Base-by-base conservation (phyloP, 2,888 invertebrate species). In the Muschampia plurimacula region DNA sequence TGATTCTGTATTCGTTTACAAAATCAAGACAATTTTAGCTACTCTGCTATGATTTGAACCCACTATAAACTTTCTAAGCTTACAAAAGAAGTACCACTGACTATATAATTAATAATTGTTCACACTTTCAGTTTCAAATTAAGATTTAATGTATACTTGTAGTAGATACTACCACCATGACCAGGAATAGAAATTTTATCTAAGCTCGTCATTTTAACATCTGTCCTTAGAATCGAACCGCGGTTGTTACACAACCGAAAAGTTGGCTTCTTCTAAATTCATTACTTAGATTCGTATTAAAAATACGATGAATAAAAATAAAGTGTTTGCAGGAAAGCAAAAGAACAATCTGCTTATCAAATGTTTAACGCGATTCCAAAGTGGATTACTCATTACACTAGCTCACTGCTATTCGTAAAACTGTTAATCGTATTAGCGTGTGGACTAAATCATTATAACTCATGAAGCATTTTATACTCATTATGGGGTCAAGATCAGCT, bases 391-490 rank as follows among this genome's bases (percentile, higher is more conserved):
- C 85, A 84, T 75, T 74, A 76, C 71, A 76, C 80, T 82, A 79
- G 80, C 81, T 82, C 82, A 85, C 76, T 76, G 79, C 76, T 76
- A 77, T 79, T 83, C 76, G 81, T 80, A 79, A 83, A 84, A 84
- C 82, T 81, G 86, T 82, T 90, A 89, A 91, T 89, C 84, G 78
- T 75, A 84, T 91, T 90, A 90, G 82, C 86, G 83, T 75, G 82
- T 86, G 83, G 75, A 79, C 81, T 86, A 67, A 84, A 85, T 84
- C 80, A 84, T 84, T 86, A 80, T 80, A 85, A 79, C 84, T 80
- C 79, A 82, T 83, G 81, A 82, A 80, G 78, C 79, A 80, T 41
- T 82, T 81, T 78, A 76, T 52, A 69, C 72, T 74, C 65, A 60
- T 74, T 81, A 77, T 71, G 76, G 76, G 82, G 83, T 84, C 85